Conservation (phyloP, 1,140 invertebrate species). For the Limonius californicus region DNA sequence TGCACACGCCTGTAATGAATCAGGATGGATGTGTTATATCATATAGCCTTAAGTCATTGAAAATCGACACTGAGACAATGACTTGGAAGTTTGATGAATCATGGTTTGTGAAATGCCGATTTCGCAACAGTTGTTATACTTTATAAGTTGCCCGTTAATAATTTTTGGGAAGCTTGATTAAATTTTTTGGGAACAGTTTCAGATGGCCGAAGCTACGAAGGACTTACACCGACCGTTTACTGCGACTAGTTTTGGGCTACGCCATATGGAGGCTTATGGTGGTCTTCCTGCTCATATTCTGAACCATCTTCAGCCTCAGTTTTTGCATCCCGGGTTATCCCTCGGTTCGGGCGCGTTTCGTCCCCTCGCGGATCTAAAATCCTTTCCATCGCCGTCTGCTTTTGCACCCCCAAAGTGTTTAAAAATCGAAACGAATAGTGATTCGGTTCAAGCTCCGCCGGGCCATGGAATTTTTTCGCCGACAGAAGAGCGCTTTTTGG, state of each 20-base stretch:
- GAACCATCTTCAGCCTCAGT: slow-evolving; percentile 53
- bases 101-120: too few relatives aligned
- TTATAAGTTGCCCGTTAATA: background rate
- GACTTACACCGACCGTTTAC: slow-evolving; percentile 47
- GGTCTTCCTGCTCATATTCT: slow-evolving; percentile 52
- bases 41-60: slow-evolving; percentile 21
- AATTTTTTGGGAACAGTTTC: slow-evolving; percentile 35
- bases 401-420: slow-evolving; percentile 51
- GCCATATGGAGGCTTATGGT: slow-evolving; percentile 54
- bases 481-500: slow-evolving; percentile 42
- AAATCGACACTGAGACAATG: background rate
- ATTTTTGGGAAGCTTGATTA: background rate
- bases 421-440: slow-evolving; percentile 48
- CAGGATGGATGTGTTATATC: background rate
- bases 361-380: slow-evolving; percentile 47
- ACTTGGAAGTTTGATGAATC: too few relatives aligned
- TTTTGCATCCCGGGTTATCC: slow-evolving; percentile 47
- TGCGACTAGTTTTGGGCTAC: slow-evolving; percentile 50
- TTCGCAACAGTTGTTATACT: too few relatives aligned
- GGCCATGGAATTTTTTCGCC: slow-evolving; percentile 44
- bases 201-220: slow-evolving; percentile 44
- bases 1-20: too few relatives aligned
- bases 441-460: slow-evolving; percentile 31
- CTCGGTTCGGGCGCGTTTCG: slow-evolving; percentile 45
- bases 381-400: slow-evolving; percentile 52